Evolutionary conservation across 1,140 invertebrate species (phyloP).

Genomic region (Drosophila pachea): DNA sequence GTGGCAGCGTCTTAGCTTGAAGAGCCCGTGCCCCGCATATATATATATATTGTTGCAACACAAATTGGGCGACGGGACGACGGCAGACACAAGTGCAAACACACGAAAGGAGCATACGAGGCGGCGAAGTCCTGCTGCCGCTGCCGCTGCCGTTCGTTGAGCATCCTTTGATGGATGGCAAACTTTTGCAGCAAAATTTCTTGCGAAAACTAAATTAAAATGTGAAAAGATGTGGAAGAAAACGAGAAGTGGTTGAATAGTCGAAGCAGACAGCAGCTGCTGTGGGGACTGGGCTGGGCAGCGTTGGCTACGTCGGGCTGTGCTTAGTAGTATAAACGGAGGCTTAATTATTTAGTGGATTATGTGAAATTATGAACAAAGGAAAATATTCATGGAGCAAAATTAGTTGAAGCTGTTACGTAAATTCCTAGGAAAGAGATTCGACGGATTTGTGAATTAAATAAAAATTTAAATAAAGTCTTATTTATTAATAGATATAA

Average conservation of each 20-base stretch:
- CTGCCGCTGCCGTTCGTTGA: slow-evolving; percentile 1
- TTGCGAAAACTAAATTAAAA: slow-evolving; percentile 75
- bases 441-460: not conserved
- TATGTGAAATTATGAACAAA: slow-evolving; percentile 7
- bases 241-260: not conserved
- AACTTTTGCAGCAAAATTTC: slow-evolving; percentile 71
- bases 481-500: too few relatives aligned
- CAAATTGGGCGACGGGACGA: not conserved
- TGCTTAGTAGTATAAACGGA: slow-evolving; percentile 12
- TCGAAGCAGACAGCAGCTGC: not conserved
- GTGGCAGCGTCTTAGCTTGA: slow-evolving; percentile 10
- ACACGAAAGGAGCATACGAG: not conserved
- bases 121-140: not conserved
- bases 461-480: too few relatives aligned
- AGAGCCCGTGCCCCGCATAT: slow-evolving; percentile 42
- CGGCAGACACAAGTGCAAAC: slow-evolving; percentile 22
- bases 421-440: not conserved
- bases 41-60: slow-evolving; percentile 31
- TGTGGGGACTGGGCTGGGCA: not conserved
- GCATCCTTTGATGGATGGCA: slow-evolving; percentile 37
- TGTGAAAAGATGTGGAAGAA: slow-evolving; percentile 52
- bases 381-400: too few relatives aligned
- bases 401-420: too few relatives aligned
- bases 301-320: not conserved
- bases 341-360: slow-evolving; percentile 33